These are phyloP conservation scores for Leptodactylus fuscus DNA, from an alignment of 2,113 vertebrate species.

Conservation along the genomic window DNA sequence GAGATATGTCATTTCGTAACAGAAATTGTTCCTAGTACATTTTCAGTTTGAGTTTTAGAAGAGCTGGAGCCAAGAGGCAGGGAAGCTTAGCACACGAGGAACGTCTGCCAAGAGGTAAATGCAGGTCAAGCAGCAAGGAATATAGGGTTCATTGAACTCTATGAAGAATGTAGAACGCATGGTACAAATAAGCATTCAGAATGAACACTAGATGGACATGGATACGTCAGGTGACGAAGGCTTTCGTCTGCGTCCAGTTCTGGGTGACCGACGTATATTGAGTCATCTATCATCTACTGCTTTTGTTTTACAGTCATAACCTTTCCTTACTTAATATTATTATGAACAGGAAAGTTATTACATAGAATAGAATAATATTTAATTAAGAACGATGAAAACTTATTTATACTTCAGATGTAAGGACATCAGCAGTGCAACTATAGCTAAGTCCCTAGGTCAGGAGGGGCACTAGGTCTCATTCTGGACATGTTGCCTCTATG, in stretches of 20 bases:
- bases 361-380: no score
- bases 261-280: neutral
- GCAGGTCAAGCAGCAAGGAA: neutral
- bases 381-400: no score
- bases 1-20: neutral
- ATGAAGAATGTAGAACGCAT: neutral
- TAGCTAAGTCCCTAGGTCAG: no score
- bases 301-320: no score
- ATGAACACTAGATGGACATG: neutral
- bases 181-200: neutral
- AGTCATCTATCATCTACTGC: neutral
- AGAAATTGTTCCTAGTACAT: no score
- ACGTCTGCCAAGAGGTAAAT: neutral
- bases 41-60: neutral
- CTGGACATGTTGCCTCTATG: no score
- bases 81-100: neutral
- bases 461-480: no score
- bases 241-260: neutral
- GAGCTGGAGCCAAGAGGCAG: neutral
- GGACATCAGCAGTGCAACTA: no score
- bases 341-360: no score
- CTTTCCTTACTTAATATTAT: no score
- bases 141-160: constrained; percentile 14
- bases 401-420: no score
- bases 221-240: neutral